A percentile compares a stretch with the other conserved stretches of the same genome.
Conservation (phyloP, 2,113 vertebrate species). For the Piliocolobus tephrosceles region DNA sequence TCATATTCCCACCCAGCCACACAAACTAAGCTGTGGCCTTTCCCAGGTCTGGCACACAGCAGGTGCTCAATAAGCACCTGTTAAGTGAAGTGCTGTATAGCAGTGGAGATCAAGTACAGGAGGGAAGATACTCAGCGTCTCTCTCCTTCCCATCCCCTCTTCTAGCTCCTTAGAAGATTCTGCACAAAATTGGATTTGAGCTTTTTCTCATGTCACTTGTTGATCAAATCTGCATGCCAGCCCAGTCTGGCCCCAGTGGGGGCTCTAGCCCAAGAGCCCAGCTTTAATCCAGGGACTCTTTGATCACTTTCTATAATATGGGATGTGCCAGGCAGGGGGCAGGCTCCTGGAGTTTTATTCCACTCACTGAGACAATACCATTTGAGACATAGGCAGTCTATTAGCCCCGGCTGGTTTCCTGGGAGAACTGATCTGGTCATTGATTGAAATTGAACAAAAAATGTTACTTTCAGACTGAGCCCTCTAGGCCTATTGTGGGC, state of each 20-base stretch:
- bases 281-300: constrained; percentile 55
- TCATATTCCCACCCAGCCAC: neutral
- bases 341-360: neutral
- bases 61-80: neutral
- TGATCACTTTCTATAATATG: constrained; percentile 43
- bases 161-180: constrained; percentile 49
- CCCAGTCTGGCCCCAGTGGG: neutral
- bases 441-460: neutral
- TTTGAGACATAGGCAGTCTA: neutral
- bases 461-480: neutral
- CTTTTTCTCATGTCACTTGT: constrained; percentile 33
- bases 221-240: constrained; percentile 37
- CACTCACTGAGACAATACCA: neutral
- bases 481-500: neutral
- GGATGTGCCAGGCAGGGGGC: neutral
- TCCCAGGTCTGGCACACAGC: neutral
- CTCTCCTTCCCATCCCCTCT: neutral
- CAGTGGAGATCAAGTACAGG: neutral
- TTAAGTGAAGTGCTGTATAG: neutral
- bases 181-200: constrained; percentile 48
- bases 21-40: neutral
- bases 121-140: neutral
- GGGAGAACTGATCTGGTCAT: neutral
- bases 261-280: constrained; percentile 4
- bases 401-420: constrained; percentile 41